phyloP scores from a whole-genome alignment of 37 sponge, comb jelly and placozoan genomes.

The Beroe forskalii region DNA sequence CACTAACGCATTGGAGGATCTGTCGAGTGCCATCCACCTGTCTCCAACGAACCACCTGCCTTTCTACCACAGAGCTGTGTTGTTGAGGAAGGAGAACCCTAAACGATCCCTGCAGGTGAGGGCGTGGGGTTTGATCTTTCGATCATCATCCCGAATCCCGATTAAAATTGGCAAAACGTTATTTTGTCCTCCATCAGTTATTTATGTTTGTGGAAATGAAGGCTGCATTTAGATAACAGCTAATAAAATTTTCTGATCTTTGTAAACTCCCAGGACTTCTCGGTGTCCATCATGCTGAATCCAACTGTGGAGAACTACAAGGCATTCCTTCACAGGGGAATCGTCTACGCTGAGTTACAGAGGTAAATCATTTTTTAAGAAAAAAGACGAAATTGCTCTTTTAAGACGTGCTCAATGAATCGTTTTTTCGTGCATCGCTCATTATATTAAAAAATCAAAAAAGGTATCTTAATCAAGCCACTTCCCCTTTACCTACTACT shows the following conservation, averaged over 20 bases:
- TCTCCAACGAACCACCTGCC: slow-evolving; percentile 71
- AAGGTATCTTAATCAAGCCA: background rate
- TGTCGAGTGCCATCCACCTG: slow-evolving; percentile 88
- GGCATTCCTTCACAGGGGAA: slow-evolving; percentile 76
- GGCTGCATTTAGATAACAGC: background rate
- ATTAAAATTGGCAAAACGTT: too few species aligned
- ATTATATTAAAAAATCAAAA: too few species aligned
- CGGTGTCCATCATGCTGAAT: slow-evolving; percentile 78
- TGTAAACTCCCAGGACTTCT: slow-evolving; percentile 85
- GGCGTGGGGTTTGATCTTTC: too few species aligned
- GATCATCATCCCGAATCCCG: too few species aligned
- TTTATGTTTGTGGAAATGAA: too few species aligned
- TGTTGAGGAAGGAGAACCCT: slow-evolving; percentile 70
- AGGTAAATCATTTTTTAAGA: too few species aligned
- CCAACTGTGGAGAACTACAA: slow-evolving; percentile 40
- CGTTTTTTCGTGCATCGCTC: too few species aligned
- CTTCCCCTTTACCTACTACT: background rate
- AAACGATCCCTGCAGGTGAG: slow-evolving; percentile 53
- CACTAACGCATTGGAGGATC: slow-evolving; percentile 75
- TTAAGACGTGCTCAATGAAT: too few species aligned
- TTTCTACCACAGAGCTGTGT: slow-evolving; percentile 81
- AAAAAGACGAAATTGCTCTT: too few species aligned
- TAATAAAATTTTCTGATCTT: too few species aligned
- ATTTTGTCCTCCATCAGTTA: too few species aligned
- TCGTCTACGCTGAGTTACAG: slow-evolving; percentile 75